These are phyloP conservation scores for Conus canariensis DNA, from an alignment of 2,888 invertebrate genomes.

Conservation along the genomic window DNA sequence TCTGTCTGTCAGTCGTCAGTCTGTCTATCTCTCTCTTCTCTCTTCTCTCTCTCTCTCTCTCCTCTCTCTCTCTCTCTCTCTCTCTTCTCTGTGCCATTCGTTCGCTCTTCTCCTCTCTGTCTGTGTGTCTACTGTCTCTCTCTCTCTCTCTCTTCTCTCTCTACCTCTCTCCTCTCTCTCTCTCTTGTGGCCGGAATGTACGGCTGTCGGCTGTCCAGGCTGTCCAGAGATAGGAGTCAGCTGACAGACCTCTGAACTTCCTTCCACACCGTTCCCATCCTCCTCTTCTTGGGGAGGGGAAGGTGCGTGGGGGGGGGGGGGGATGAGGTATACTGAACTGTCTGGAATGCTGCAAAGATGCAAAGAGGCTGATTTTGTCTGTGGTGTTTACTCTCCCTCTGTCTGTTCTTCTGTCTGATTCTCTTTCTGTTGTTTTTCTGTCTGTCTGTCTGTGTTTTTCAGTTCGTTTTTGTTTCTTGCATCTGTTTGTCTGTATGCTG, in stretches of 20 bases:
- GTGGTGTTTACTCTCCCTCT: no score
- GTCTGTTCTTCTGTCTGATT: not conserved
- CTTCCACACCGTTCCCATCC: no score
- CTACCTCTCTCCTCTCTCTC: not conserved
- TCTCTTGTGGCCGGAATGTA: not conserved
- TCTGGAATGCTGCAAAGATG: no score
- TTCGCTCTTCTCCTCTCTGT: not conserved
- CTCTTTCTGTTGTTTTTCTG: not conserved
- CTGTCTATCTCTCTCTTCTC: conserved; percentile 22
- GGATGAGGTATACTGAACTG: no score
- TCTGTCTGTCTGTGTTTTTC: not conserved
- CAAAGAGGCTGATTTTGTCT: no score
- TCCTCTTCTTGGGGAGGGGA: no score
- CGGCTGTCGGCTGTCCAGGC: no score
- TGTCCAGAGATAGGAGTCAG: no score
- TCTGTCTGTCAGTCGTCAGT: conserved; percentile 31
- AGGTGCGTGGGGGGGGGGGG: no score
- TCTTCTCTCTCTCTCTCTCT: conserved; percentile 26
- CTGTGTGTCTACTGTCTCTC: not conserved
- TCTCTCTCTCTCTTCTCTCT: not conserved
- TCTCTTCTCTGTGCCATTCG: not conserved
- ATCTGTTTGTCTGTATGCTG: no score
- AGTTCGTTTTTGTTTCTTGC: not conserved
- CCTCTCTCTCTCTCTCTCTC: conserved; percentile 7
- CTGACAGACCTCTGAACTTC: no score